Base-by-base conservation (phyloP, 37 sponge, comb jelly and placozoan species). In the Tethya wilhelma region DNA sequence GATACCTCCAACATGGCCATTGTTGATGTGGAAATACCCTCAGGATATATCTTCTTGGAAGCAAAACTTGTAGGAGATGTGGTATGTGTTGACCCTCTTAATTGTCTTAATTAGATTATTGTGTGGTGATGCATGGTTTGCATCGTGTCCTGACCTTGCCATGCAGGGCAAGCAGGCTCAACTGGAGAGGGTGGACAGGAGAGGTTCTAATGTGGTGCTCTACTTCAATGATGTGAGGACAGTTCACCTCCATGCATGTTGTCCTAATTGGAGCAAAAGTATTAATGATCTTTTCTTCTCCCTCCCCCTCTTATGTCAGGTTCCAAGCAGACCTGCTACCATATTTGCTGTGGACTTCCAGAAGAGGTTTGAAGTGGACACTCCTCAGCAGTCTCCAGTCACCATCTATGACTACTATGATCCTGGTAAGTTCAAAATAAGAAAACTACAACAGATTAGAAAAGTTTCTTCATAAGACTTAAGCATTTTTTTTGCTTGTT, bases 371-470 rank as follows among this genome's bases (percentile, higher is more conserved):
- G 38, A 33, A 34, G 63, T 87, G 22, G 69, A 75, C 49, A 53
- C 69, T 28, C 62, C 63, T n/a, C 71, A 81, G 49, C 82, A 74
- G 43, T 44, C 56, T 1, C 82, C 88, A 42, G 77, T 87, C 55
- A 81, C 82, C 30, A 32, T 87, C 20, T 87, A 70, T 65, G 88
- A 87, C 77, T 87, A 87, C 78, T 87, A 87, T 83, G 75, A 75
- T 23, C 82, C 88, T 26, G 79, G 88, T 87, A n/a, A n/a, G n/a
- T n/a, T n/a, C n/a, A n/a, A n/a, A n/a, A n/a, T n/a, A n/a, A n/a
- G n/a, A n/a, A n/a, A n/a, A n/a, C n/a, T n/a, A n/a, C n/a, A n/a
- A n/a, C n/a, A n/a, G n/a, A n/a, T n/a, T n/a, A n/a, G n/a, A n/a
- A n/a, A n/a, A n/a, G n/a, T n/a, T n/a, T n/a, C n/a, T n/a, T n/a